Base-by-base conservation (phyloP, 1,140 invertebrate species). In the Drosophila gunungcola region DNA sequence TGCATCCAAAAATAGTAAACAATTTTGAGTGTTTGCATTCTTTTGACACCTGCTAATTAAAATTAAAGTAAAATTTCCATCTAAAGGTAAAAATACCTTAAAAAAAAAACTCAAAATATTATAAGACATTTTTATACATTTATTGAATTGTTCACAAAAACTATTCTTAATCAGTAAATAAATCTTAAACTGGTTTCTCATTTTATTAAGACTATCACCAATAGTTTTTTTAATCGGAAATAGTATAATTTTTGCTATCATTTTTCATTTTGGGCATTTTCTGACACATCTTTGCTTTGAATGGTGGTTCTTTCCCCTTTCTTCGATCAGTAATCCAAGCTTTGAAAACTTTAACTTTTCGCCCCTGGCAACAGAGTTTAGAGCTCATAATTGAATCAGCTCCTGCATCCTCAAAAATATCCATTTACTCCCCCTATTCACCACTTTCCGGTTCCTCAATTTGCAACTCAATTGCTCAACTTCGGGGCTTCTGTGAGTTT, bases 401-500 rank as follows among this genome's bases (percentile, higher is more conserved):
- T 52, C 21, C 36, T 36, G 16, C n/a, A 41, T 51, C 45, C 45
- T 32, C 29, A 21, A 25, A 58, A 32, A 29, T 61, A 62, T 58
- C 53, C 54, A 42, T 62, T 52, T 62, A 67, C 51, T 63, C 27
- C 38, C 49, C 13, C 29, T 11, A 10, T 7, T 29, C 11, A 32
- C 16, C 41, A 41, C 29, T 34, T 67, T 65, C 57, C 60, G 25
- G 61, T 41, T 34, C 3, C 38, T 11, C 57, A 75, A 67, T 75
- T 75, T 75, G 72, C 72, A 75, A 75, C 61, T 75, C 46, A 75
- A 75, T 75, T 75, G 53, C 53, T 34, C 53, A 67, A 75, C 72
- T 67, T 64, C 10, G 32, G 16, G 58, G 60, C 49, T 53, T 60
- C 42, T 51, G 41, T 3, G 21, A 52, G 68, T 13, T 53, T 36